Evolutionary conservation across 2,797 vertebrate species (phyloP).

Genomic region (Hemitrygon akajei): DNA sequence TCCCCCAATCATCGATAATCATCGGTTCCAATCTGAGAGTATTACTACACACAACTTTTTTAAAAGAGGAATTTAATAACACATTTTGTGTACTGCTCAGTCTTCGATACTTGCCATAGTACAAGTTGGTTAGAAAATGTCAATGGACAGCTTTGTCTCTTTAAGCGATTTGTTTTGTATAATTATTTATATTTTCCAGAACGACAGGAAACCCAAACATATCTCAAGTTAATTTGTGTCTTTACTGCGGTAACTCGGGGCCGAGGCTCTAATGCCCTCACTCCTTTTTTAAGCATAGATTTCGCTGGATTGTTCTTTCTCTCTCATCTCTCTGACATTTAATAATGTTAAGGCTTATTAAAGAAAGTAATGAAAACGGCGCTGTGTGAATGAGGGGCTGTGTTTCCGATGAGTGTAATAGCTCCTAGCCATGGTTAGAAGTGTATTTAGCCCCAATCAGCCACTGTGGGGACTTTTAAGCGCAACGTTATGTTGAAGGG

Average conservation of each 20-base stretch:
- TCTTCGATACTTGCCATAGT: not conserved
- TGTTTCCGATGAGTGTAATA: conserved; percentile 89
- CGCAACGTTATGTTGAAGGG: conserved; percentile 88
- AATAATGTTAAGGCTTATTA: conserved; percentile 98
- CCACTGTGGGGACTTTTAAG: conserved; percentile 80
- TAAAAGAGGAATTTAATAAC: not conserved
- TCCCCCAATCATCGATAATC: not conserved
- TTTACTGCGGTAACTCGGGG: conserved; percentile 61
- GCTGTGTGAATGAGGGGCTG: conserved; percentile 79
- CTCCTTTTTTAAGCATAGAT: conserved; percentile 69
- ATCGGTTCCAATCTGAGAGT: not conserved
- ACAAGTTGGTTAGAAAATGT: not conserved
- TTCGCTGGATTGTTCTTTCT: conserved; percentile 70
- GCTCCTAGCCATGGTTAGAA: conserved; percentile 86
- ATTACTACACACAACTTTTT: not conserved
- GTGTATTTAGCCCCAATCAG: conserved; percentile 94
- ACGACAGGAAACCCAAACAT: conserved; percentile 43
- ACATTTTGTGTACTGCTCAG: not conserved
- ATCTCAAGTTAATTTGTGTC: conserved; percentile 53
- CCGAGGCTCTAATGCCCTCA: conserved; percentile 63
- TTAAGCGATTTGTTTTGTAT: conserved; percentile 25
- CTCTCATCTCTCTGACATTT: conserved; percentile 79
- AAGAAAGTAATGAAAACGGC: conserved; percentile 84
- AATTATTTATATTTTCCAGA: conserved; percentile 32
- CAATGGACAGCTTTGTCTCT: not conserved